Conservation (phyloP, 2,797 vertebrate species). For the Alectoris magna region DNA sequence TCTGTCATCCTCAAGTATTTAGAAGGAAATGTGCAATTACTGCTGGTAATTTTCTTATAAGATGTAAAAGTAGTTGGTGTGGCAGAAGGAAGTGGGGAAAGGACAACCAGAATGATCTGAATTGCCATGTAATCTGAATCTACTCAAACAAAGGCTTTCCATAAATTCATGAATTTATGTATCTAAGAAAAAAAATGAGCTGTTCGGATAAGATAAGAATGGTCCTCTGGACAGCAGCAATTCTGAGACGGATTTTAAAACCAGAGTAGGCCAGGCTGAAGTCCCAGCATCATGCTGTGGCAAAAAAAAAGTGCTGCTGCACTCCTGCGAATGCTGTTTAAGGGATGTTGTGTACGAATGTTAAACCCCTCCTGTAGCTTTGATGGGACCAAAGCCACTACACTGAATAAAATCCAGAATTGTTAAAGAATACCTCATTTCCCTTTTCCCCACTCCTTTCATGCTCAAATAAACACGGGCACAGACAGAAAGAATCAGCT, state of each 20-base stretch:
- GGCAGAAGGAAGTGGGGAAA: neutral
- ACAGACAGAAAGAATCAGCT: neutral
- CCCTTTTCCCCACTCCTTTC: neutral
- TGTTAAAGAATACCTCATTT: neutral
- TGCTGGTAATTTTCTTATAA: neutral
- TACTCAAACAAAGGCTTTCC: neutral
- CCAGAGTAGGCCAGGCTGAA: neutral
- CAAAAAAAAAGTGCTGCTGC: neutral
- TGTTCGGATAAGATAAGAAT: neutral
- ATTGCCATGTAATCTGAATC: neutral
- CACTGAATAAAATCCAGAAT: neutral
- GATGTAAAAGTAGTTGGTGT: neutral
- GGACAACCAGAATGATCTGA: neutral
- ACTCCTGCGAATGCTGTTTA: neutral
- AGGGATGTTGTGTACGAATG: neutral
- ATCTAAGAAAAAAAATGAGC: too few relatives aligned
- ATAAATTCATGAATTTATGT: neutral
- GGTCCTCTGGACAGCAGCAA: neutral
- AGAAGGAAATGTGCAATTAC: conserved; percentile 1
- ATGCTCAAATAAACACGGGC: neutral
- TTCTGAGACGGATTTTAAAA: conserved; percentile 2
- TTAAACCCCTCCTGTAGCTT: neutral
- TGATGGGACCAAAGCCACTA: neutral
- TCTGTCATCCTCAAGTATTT: neutral
- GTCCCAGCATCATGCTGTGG: neutral